Evolutionary conservation across 2,113 vertebrate species (phyloP).

Genomic region (Astatotilapia flaviijosephi): DNA sequence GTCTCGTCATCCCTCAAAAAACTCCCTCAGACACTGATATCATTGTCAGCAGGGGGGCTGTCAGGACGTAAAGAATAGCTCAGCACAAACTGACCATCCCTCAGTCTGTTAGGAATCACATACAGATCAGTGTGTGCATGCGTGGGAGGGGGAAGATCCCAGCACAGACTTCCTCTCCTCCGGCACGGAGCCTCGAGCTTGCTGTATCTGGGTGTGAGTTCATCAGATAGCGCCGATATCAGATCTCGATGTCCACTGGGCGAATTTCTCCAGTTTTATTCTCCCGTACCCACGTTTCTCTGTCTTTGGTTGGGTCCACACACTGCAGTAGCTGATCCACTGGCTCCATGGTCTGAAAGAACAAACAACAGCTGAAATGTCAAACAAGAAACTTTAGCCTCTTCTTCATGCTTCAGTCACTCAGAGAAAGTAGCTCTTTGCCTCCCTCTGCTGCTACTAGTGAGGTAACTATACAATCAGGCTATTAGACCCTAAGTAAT

Average conservation of each 20-base stretch:
- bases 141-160: background rate
- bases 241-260: conserved; percentile 94
- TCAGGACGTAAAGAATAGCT: background rate
- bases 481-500: background rate
- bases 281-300: conserved; percentile 95
- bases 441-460: background rate
- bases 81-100: background rate
- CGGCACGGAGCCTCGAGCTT: background rate
- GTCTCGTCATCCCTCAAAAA: background rate
- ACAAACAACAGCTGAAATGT: background rate
- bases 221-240: conserved; percentile 25
- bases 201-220: background rate
- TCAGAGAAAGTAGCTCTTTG: background rate
- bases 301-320: conserved; percentile 89
- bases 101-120: background rate
- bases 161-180: background rate
- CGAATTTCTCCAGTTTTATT: conserved; percentile 92
- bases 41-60: background rate
- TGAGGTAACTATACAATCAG: background rate
- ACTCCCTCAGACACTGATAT: background rate
- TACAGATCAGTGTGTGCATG: background rate
- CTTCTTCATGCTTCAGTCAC: background rate
- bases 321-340: conserved; percentile 94
- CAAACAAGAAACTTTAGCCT: background rate
- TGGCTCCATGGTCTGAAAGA: conserved; percentile 87